Percentiles rank a stretch among this genome's conserved stretches.
Evolutionary conservation across 2,797 vertebrate genomes (phyloP).

Genomic region (Diceros bicornis): DNA sequence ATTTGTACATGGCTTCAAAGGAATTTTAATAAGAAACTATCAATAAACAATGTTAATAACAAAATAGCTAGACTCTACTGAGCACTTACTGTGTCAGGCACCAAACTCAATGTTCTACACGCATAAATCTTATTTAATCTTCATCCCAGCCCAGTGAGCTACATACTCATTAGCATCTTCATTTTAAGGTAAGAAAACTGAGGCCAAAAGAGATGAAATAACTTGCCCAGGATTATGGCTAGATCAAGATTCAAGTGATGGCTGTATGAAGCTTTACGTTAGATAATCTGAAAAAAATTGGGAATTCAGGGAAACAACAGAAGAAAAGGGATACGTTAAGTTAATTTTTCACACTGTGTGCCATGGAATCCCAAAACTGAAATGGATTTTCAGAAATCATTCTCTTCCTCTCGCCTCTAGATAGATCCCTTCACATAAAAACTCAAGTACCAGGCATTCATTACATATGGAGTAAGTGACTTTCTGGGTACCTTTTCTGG

Average conservation of each 20-base stretch:
- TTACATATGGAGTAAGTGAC: background rate
- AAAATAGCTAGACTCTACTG: background rate
- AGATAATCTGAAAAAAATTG: background rate
- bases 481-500: background rate
- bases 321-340: background rate
- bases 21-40: constrained; percentile 36
- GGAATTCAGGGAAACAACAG: background rate
- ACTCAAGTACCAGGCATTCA: background rate
- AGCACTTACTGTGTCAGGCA: background rate
- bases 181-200: constrained; percentile 46
- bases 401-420: background rate
- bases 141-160: background rate
- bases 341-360: background rate
- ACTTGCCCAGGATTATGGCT: background rate
- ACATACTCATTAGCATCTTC: background rate
- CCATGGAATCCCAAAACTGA: background rate
- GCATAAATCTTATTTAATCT: background rate
- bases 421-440: constrained; percentile 51
- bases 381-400: background rate
- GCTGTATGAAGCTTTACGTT: background rate
- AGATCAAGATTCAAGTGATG: background rate
- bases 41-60: constrained; percentile 52
- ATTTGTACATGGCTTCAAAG: constrained; percentile 4
- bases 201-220: background rate
- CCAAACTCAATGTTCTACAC: background rate